These are phyloP conservation scores for Ammodytes dubius DNA, from an alignment of 2,113 vertebrate genomes.

Conservation along the genomic window DNA sequence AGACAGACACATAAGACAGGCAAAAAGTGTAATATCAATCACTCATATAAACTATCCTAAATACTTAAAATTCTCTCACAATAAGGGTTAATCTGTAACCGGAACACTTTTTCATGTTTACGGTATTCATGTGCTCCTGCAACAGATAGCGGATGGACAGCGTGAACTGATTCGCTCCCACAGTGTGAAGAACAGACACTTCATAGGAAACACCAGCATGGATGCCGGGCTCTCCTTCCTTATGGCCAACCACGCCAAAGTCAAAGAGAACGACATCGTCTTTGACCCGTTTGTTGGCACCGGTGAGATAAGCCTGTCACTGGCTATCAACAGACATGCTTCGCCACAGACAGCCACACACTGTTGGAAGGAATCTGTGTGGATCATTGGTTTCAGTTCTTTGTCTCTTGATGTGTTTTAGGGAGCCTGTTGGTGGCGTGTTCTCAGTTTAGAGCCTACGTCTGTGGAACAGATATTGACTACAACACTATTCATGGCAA, in stretches of 20 bases:
- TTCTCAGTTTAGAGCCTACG: conserved; percentile 96
- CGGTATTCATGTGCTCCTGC: neutral
- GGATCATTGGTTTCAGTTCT: neutral
- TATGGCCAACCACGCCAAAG: conserved; percentile 96
- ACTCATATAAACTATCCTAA: too few relatives aligned
- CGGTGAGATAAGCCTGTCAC: conserved; percentile 81
- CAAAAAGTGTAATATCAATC: too few relatives aligned
- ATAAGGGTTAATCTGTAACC: neutral
- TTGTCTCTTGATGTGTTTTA: conserved; percentile 67
- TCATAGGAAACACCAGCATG: conserved; percentile 99
- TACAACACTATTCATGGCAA: conserved; percentile 96
- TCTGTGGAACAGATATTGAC: conserved; percentile 96
- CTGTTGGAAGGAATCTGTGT: neutral
- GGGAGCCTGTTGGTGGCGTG: conserved; percentile 95
- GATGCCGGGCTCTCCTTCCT: conserved; percentile 96
- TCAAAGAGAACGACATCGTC: conserved; percentile 93
- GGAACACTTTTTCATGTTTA: neutral
- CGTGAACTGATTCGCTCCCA: conserved; percentile 89
- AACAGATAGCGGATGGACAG: conserved; percentile 95
- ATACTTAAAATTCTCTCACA: too few relatives aligned
- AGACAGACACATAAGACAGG: too few relatives aligned
- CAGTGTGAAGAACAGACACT: conserved; percentile 97
- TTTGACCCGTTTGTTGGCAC: conserved; percentile 99
- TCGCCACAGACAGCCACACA: neutral
- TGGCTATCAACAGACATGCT: neutral